A percentile compares a stretch with the other conserved stretches of the same genome.
Conservation (phyloP, 2,888 invertebrate genomes). For the Chloromyia formosa region DNA sequence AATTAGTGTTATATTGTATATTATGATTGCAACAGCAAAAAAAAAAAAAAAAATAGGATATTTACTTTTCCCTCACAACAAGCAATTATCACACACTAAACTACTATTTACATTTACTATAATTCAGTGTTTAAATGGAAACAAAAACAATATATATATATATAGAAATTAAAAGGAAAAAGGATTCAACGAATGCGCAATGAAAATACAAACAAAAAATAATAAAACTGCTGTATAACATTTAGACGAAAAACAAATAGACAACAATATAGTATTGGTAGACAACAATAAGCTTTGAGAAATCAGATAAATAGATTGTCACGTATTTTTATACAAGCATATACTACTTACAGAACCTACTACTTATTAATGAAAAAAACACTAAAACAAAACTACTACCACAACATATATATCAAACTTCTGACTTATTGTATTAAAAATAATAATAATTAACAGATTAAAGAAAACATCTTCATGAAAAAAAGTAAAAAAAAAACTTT, state of each 20-base stretch:
- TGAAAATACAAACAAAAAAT: conserved; percentile 45
- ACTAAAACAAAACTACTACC: conserved; percentile 35
- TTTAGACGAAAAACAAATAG: conserved; percentile 28
- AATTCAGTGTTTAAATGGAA: conserved; percentile 36
- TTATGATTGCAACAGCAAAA: background rate
- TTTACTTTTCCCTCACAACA: conserved; percentile 33
- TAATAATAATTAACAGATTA: conserved; percentile 36
- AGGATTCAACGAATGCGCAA: conserved; percentile 49
- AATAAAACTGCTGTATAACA: background rate
- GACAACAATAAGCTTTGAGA: conserved; percentile 40
- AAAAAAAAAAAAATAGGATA: conserved; percentile 6
- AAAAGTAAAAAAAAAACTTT: conserved; percentile 18
- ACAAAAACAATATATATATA: conserved; percentile 39
- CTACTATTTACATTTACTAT: conserved; percentile 36
- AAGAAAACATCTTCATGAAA: conserved; percentile 28
- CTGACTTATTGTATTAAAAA: conserved; percentile 49
- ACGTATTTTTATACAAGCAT: conserved; percentile 50
- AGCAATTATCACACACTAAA: conserved; percentile 22
- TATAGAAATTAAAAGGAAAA: too few species aligned
- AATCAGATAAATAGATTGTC: conserved; percentile 27
- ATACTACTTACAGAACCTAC: conserved; percentile 43
- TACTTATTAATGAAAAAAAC: conserved; percentile 43
- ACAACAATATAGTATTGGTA: conserved; percentile 36
- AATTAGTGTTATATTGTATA: conserved; percentile 38
- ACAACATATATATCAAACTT: conserved; percentile 49